Conservation (phyloP, 2,113 vertebrate species). For the Bettongia penicillata region DNA sequence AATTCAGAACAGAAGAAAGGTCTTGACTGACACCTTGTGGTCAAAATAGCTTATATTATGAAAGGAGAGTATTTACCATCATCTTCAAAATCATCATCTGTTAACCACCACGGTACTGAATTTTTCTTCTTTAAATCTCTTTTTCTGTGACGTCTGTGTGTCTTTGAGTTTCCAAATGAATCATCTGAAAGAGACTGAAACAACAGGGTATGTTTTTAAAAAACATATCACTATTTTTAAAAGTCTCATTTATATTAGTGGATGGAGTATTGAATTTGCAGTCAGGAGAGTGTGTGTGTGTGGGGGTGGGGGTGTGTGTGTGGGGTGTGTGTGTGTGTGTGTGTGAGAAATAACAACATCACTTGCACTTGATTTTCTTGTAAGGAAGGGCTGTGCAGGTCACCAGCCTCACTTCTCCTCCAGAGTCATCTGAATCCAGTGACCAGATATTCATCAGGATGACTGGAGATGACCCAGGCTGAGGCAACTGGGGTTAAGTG, state of each 20-base stretch:
- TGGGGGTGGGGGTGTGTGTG: too few relatives aligned
- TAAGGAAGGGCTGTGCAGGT: too few relatives aligned
- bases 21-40: constrained; percentile 83
- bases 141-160: constrained; percentile 76
- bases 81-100: constrained; percentile 82
- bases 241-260: neutral
- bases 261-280: neutral
- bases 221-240: neutral
- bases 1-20: constrained; percentile 49
- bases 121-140: constrained; percentile 83
- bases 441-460: too few relatives aligned
- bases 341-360: too few relatives aligned
- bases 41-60: constrained; percentile 71
- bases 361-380: too few relatives aligned
- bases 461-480: too few relatives aligned
- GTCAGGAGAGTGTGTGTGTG: neutral
- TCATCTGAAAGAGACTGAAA: constrained; percentile 96
- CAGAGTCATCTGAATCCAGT: too few relatives aligned
- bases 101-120: constrained; percentile 86
- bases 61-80: constrained; percentile 79
- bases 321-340: too few relatives aligned
- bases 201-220: constrained; percentile 37
- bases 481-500: too few relatives aligned
- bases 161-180: constrained; percentile 87
- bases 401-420: too few relatives aligned